Evolutionary conservation across 2,797 vertebrate genomes (phyloP).

Genomic region (Microctenopoma lineatum): DNA sequence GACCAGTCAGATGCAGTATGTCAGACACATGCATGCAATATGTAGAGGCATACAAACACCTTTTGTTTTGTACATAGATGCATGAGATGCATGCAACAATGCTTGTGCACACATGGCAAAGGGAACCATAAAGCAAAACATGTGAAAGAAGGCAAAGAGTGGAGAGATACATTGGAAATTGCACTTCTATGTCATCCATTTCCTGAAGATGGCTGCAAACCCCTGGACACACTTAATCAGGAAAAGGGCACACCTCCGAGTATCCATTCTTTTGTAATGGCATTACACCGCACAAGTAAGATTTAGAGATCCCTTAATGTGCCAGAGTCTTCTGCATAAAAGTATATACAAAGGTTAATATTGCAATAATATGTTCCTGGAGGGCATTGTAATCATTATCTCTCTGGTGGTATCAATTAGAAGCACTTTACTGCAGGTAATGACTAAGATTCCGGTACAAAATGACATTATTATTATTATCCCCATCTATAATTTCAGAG

Average conservation of each 20-base stretch:
- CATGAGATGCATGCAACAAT: slow-evolving; percentile 14
- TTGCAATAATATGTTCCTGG: slow-evolving; percentile 92
- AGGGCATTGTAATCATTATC: slow-evolving; percentile 92
- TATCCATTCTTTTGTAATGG: slow-evolving; percentile 87
- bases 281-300: slow-evolving; percentile 86
- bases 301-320: slow-evolving; percentile 91
- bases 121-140: slow-evolving; percentile 22
- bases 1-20: slow-evolving; percentile 6
- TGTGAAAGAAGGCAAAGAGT: slow-evolving; percentile 51
- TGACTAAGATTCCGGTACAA: slow-evolving; percentile 89
- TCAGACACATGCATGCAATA: slow-evolving; percentile 3
- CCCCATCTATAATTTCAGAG: slow-evolving; percentile 89
- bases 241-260: slow-evolving; percentile 87
- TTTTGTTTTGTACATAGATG: background rate
- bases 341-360: slow-evolving; percentile 93
- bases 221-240: slow-evolving; percentile 87
- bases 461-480: slow-evolving; percentile 93
- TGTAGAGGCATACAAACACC: background rate
- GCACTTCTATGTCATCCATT: slow-evolving; percentile 80
- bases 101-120: background rate
- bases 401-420: slow-evolving; percentile 91
- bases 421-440: slow-evolving; percentile 91
- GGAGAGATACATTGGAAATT: slow-evolving; percentile 75
- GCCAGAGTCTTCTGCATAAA: slow-evolving; percentile 89
- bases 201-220: slow-evolving; percentile 81